Evolutionary conservation across 2,888 invertebrate genomes (phyloP), one percentile per base, ranked within the genome.

Genomic region (Gastrophysa polygoni): DNA sequence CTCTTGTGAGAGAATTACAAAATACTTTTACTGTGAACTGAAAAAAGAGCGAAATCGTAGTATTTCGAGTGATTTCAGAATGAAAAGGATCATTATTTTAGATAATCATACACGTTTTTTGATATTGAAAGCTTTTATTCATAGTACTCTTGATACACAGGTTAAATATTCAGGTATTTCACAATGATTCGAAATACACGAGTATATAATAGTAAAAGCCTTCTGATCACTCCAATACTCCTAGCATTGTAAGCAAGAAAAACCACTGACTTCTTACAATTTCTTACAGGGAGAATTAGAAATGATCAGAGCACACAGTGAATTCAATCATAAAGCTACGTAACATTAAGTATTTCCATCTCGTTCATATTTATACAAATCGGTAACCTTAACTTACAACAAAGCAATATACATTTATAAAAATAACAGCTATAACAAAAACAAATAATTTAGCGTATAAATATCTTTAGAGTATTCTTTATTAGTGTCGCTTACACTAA

Each of bases 91-190:
- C n/a, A 24, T 3, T 24, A 24, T 5, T 24, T 5, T 5, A 5
- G 7, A 24, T 24, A 46, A 17, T 46, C 2, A 17, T 17, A 54
- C 11, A 18, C 51, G 1, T 14, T 38, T 14, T 3, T 1, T 28
- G 63, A 57, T 77, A 76, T 75, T 78, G 78, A 78, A 80, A 80
- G 80, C 79, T 79, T 79, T 79, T 77, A 77, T 72, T 69, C 64
- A 69, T 71, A 70, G 66, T 75, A 75, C 70, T 76, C 71, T 76
- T 78, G 77, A 79, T 80, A 80, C 79, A 80, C 75, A 77, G 78
- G 75, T 73, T 76, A 77, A 69, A 78, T 79, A 77, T 72, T 75
- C 55, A 58, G 59, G 61, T 78, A 77, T 71, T 68, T 80, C 79
- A 80, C 80, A 80, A 79, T 77, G 71, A 80, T 73, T 78, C 73